These are phyloP conservation scores for Dermatemys mawii DNA, from an alignment of 2,113 vertebrate genomes.

Conservation along the genomic window DNA sequence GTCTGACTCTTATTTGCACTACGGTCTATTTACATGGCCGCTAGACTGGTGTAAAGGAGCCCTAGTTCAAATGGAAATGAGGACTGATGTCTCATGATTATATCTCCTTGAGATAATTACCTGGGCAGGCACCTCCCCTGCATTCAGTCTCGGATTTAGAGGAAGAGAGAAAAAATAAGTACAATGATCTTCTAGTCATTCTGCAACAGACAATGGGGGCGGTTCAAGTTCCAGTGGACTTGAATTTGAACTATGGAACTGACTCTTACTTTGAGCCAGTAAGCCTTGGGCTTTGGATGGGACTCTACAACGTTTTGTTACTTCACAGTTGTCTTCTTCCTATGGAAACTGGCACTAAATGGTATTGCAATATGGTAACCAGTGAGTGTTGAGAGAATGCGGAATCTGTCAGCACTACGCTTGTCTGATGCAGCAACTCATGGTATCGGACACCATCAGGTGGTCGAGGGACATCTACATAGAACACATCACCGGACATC, in stretches of 20 bases:
- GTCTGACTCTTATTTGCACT: neutral
- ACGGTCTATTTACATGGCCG: neutral
- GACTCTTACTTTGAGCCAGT: neutral
- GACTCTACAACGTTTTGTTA: fast-evolving
- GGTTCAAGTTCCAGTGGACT: neutral
- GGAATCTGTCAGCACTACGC: no score
- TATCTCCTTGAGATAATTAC: neutral
- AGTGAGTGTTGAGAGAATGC: no score
- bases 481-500: no score
- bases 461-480: no score
- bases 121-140: neutral
- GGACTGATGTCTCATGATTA: neutral
- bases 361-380: neutral
- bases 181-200: neutral
- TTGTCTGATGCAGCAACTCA: no score
- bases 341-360: neutral
- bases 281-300: neutral
- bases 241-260: neutral
- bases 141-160: neutral
- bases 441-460: no score
- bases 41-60: neutral
- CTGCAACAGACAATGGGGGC: neutral
- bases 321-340: neutral
- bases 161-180: neutral
- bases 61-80: neutral